These are phyloP conservation scores for Arbacia lixula DNA, from an alignment of 53 echinoderm and acorn worm species.

Conservation along the genomic window DNA sequence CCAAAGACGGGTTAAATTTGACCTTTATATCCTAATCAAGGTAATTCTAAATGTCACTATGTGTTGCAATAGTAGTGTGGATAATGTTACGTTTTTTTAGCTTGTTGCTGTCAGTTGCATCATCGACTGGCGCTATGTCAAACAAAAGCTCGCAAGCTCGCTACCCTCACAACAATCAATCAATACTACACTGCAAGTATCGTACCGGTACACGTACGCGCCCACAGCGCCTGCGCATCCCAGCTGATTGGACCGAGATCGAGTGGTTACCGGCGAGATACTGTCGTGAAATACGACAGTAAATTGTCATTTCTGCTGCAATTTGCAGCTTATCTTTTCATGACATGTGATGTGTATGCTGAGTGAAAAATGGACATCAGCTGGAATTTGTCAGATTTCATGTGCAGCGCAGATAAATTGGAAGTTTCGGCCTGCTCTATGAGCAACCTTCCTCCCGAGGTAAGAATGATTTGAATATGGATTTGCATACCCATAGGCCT, in stretches of 20 bases:
- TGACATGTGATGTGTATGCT: not conserved
- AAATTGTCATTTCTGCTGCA: not conserved
- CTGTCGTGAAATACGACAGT: not conserved
- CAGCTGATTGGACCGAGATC: too few relatives aligned
- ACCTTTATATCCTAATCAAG: too few relatives aligned
- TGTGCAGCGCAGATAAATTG: constrained; percentile 44
- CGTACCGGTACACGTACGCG: too few relatives aligned
- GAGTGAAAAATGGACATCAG: constrained; percentile 41
- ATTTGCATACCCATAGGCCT: too few relatives aligned
- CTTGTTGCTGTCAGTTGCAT: constrained; percentile 36
- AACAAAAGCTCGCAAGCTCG: too few relatives aligned
- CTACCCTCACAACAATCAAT: constrained; percentile 33
- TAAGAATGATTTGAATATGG: too few relatives aligned
- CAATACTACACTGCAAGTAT: not conserved
- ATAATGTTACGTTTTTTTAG: too few relatives aligned
- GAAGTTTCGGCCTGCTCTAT: constrained; percentile 69
- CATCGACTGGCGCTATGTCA: too few relatives aligned
- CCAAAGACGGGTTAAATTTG: too few relatives aligned
- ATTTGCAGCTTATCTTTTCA: not conserved
- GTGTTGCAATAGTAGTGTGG: too few relatives aligned
- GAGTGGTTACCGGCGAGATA: too few relatives aligned
- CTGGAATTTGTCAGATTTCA: constrained; percentile 53
- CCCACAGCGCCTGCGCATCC: constrained; percentile 14
- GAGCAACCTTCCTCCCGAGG: constrained; percentile 94
- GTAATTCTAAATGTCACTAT: too few relatives aligned